Conservation (phyloP, 2,888 invertebrate genomes). For the Trissoscelio sp. region DNA sequence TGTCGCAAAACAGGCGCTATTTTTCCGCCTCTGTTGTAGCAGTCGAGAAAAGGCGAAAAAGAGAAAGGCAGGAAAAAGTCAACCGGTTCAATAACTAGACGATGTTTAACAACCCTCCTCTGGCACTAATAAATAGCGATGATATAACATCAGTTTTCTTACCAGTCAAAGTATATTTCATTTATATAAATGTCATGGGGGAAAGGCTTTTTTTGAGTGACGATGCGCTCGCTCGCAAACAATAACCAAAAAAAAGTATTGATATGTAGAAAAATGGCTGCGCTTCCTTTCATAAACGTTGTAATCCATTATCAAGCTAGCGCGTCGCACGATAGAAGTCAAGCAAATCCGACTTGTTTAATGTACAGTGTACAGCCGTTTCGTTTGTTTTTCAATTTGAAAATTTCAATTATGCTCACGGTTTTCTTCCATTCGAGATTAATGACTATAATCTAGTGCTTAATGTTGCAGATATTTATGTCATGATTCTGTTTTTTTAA, state of each 20-base stretch:
- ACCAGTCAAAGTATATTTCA: constrained; percentile 43
- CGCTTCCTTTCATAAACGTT: constrained; percentile 37
- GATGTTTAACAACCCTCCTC: constrained; percentile 34
- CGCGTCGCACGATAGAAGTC: constrained; percentile 7
- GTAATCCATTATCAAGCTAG: constrained; percentile 43
- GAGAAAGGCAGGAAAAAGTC: constrained; percentile 2
- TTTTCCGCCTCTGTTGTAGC: too few relatives aligned
- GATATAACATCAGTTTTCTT: constrained; percentile 42
- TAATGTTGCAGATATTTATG: too few relatives aligned
- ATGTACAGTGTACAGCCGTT: neutral
- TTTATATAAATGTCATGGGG: constrained; percentile 41
- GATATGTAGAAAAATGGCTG: constrained; percentile 43
- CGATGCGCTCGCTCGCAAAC: constrained; percentile 3
- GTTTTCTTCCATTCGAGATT: neutral
- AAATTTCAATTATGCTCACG: neutral
- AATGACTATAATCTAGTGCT: too few relatives aligned
- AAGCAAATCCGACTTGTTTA: constrained; percentile 19
- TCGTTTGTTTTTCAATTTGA: neutral
- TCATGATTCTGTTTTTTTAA: too few relatives aligned
- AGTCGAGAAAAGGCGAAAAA: neutral
- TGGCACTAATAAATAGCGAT: constrained; percentile 37
- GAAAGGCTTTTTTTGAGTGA: constrained; percentile 8
- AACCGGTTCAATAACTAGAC: constrained; percentile 12
- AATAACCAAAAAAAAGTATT: constrained; percentile 37
- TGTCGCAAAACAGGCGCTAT: neutral